Conservation (phyloP, 2,888 invertebrate genomes). For the Caenorhabditis panamensis region DNA sequence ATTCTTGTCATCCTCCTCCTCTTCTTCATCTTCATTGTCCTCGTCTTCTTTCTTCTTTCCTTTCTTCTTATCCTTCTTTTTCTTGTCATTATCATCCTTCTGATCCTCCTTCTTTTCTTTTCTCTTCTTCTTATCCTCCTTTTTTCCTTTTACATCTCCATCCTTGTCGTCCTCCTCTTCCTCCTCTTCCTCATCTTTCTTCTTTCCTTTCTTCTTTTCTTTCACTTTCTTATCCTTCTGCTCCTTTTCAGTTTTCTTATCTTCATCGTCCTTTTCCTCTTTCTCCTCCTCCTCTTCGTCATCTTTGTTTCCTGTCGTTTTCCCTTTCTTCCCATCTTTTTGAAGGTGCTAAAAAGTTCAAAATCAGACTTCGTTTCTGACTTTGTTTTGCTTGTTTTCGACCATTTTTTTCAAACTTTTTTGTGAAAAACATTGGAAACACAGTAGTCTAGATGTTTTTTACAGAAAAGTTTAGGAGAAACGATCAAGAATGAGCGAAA, state of each 20-base stretch:
- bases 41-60: slow-evolving; percentile 19
- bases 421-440: too few species aligned
- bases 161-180: slow-evolving; percentile 11
- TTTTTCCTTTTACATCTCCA: slow-evolving; percentile 1
- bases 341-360: slow-evolving; percentile 14
- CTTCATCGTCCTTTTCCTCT: background rate
- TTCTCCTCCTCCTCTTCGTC: slow-evolving; percentile 5
- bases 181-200: slow-evolving; percentile 10
- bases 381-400: too few species aligned
- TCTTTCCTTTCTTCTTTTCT: slow-evolving; percentile 11
- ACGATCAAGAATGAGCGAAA: too few species aligned
- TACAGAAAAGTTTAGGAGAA: too few species aligned
- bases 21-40: slow-evolving; percentile 27
- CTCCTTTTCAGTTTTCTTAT: slow-evolving; percentile 2
- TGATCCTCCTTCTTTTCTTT: slow-evolving; percentile 1
- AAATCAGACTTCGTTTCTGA: too few species aligned
- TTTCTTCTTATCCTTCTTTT: slow-evolving; percentile 18
- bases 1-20: slow-evolving; percentile 28
- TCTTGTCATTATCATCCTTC: slow-evolving; percentile 13
- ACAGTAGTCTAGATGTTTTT: too few species aligned
- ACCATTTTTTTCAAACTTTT: too few species aligned
- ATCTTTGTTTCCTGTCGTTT: background rate
- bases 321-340: slow-evolving; percentile 20
- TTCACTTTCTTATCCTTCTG: background rate
- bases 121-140: slow-evolving; percentile 7